Conservation (phyloP, 53 echinoderm and acorn worm genomes). For the Echinometra lucunter region DNA sequence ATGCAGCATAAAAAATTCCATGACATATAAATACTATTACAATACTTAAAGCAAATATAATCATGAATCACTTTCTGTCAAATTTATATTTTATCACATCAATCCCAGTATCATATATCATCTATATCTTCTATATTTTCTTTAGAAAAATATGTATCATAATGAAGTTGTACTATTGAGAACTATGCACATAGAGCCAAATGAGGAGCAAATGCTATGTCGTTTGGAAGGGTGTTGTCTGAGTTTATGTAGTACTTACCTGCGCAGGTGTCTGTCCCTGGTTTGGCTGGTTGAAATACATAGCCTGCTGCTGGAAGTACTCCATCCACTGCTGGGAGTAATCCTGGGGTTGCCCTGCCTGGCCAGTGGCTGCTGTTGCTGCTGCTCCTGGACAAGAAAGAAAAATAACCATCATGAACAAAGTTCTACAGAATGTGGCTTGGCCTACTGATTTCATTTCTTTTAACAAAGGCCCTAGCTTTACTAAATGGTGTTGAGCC, state of each 20-base stretch:
- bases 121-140: not conserved
- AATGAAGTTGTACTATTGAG: not conserved
- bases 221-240: not conserved
- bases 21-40: not conserved
- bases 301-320: constrained; percentile 90
- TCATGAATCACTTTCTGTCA: not conserved
- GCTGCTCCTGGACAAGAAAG: not conserved
- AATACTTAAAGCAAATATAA: not conserved
- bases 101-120: too few relatives aligned
- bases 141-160: not conserved
- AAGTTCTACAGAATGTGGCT: not conserved
- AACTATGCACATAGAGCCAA: not conserved
- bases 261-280: constrained; percentile 67
- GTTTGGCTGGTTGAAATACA: constrained; percentile 75
- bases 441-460: not conserved
- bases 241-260: not conserved
- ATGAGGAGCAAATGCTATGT: not conserved
- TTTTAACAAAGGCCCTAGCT: not conserved
- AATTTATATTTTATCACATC: too few relatives aligned
- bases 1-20: not conserved
- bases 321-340: constrained; percentile 91
- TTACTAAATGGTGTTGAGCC: not conserved
- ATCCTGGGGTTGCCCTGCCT: constrained; percentile 77
- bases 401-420: not conserved
- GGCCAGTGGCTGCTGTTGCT: not conserved